A percentile compares a stretch with the other conserved stretches of the same genome.
phyloP scores from a whole-genome alignment of 2,113 vertebrate genomes.

The Cyanoderma ruficeps region DNA sequence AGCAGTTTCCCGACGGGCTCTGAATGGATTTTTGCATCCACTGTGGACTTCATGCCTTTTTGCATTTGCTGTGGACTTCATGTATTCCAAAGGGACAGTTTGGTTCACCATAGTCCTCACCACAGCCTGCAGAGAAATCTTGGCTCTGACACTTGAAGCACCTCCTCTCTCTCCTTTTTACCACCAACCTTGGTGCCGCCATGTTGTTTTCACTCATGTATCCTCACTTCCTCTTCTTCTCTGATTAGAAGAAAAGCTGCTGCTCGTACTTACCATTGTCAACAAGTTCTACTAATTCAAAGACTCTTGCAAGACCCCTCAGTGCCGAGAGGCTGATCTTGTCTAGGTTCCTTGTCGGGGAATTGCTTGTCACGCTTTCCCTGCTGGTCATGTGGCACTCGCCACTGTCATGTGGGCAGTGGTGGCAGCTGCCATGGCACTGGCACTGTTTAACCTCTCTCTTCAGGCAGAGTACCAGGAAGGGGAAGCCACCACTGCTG shows the following conservation, averaged over 20 bases:
- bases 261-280: not conserved
- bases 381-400: accelerated
- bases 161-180: not conserved
- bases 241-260: not conserved
- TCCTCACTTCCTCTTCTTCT: not conserved
- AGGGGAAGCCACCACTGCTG: not conserved
- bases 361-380: not conserved
- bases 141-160: accelerated
- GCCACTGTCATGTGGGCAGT: accelerated
- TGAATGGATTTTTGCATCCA: accelerated
- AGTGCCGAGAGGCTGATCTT: accelerated
- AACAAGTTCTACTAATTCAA: not conserved
- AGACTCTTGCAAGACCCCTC: not conserved
- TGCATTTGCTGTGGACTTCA: accelerated
- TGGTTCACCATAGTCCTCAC: too few species aligned
- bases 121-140: not conserved
- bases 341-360: accelerated
- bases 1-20: not conserved
- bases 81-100: too few species aligned
- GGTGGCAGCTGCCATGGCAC: too few species aligned
- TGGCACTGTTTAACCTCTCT: not conserved
- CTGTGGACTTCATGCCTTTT: not conserved
- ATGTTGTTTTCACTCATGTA: not conserved
- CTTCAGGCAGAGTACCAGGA: accelerated
- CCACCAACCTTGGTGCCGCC: not conserved